These are phyloP conservation scores for Drosophila pectinifera DNA, from an alignment of 1,140 invertebrate species.

Conservation along the genomic window DNA sequence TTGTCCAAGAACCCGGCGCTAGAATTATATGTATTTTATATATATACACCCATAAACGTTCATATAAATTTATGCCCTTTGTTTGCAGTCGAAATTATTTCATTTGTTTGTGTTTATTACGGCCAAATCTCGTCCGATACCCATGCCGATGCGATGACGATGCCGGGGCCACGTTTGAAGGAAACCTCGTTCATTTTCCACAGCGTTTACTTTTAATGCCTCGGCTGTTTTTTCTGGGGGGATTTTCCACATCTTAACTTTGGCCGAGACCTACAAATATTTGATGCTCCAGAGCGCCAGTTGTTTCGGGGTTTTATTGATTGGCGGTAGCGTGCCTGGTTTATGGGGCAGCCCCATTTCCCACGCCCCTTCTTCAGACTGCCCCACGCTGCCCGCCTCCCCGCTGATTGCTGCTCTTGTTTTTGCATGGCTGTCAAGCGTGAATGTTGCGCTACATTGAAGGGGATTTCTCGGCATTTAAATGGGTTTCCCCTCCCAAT, in stretches of 20 bases:
- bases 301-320: constrained; percentile 69
- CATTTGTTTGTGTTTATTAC: constrained; percentile 83
- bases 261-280: constrained; percentile 78
- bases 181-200: constrained; percentile 71
- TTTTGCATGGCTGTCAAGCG: constrained; percentile 52
- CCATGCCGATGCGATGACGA: constrained; percentile 32
- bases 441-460: constrained; percentile 59
- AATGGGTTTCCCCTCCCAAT: constrained; percentile 43
- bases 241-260: constrained; percentile 82
- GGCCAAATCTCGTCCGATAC: constrained; percentile 72
- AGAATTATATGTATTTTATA: constrained; percentile 8
- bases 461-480: constrained; percentile 67
- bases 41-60: constrained; percentile 26
- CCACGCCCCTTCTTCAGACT: background rate
- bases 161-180: constrained; percentile 52
- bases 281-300: constrained; percentile 71
- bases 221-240: constrained; percentile 51
- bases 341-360: constrained; percentile 51
- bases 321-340: constrained; percentile 70
- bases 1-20: background rate
- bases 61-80: constrained; percentile 81
- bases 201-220: constrained; percentile 80
- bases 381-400: background rate
- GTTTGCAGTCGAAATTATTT: constrained; percentile 82
- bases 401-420: constrained; percentile 39